phyloP scores from a whole-genome alignment of 37 sponge, comb jelly and placozoan species.

The Amphimedon queenslandica region DNA sequence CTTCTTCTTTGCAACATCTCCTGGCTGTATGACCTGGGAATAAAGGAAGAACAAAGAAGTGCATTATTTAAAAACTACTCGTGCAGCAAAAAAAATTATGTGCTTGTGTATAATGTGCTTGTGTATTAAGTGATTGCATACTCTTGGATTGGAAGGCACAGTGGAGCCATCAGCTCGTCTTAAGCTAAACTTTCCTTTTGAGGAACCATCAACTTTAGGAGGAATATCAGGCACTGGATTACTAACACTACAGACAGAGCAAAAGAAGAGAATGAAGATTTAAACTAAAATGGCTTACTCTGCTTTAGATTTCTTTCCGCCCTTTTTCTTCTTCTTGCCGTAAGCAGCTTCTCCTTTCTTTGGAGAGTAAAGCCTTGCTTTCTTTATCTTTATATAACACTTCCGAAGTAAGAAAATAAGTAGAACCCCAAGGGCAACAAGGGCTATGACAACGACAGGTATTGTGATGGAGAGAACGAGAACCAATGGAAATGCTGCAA shows the following conservation, averaged over 20 bases:
- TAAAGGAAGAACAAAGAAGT: not conserved
- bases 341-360: not conserved
- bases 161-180: constrained; percentile 6
- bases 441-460: not conserved
- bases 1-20: constrained; percentile 35
- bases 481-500: constrained; percentile 12
- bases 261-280: not conserved
- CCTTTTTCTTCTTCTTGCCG: not conserved
- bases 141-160: constrained; percentile 31
- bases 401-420: not conserved
- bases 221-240: constrained; percentile 37
- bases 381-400: not conserved
- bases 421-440: not conserved
- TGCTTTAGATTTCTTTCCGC: not conserved
- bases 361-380: not conserved
- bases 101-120: too few relatives aligned
- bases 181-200: constrained; percentile 43
- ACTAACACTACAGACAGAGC: constrained; percentile 34
- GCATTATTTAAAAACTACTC: too few relatives aligned
- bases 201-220: constrained; percentile 23
- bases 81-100: too few relatives aligned
- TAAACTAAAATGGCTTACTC: not conserved
- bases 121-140: too few relatives aligned
- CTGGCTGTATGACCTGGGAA: constrained; percentile 6
- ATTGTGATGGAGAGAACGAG: constrained; percentile 1